Conservation (phyloP, 2,797 vertebrate species). For the Sylvilagus floridanus region DNA sequence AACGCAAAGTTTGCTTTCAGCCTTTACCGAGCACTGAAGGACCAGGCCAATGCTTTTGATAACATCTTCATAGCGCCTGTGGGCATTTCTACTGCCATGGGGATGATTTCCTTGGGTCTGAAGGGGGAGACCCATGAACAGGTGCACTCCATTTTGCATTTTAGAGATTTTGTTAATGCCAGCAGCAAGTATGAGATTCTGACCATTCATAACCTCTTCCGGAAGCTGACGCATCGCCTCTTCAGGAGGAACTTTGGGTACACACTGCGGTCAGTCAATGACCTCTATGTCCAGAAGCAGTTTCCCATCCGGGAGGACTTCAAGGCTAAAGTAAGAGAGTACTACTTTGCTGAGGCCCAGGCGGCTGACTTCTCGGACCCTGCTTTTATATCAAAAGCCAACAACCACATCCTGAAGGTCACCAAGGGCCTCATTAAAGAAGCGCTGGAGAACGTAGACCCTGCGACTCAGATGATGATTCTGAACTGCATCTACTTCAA, state of each 20-base stretch:
- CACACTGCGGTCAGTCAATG: constrained; percentile 94
- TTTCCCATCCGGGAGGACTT: constrained; percentile 91
- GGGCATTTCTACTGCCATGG: constrained; percentile 97
- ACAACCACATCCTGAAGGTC: constrained; percentile 93
- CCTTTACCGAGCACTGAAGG: constrained; percentile 94
- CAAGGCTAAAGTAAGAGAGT: constrained; percentile 90
- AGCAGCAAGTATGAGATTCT: constrained; percentile 94
- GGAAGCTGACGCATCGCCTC: constrained; percentile 96
- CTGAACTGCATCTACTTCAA: constrained; percentile 99
- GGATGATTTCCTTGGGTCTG: constrained; percentile 95
- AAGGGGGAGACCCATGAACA: constrained; percentile 90
- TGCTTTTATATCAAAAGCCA: constrained; percentile 92
- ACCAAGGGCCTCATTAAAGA: constrained; percentile 97
- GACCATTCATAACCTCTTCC: constrained; percentile 97
- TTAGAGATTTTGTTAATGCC: constrained; percentile 94
- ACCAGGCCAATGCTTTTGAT: constrained; percentile 90
- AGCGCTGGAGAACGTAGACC: constrained; percentile 92
- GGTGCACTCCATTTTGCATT: constrained; percentile 92
- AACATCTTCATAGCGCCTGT: constrained; percentile 97
- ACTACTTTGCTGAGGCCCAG: constrained; percentile 96
- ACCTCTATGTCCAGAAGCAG: constrained; percentile 93
- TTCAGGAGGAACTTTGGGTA: constrained; percentile 98
- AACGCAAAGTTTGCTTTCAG: constrained; percentile 95
- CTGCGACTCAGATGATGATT: constrained; percentile 94
- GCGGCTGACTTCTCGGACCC: constrained; percentile 94